Percentiles rank a stretch among this genome's conserved stretches.
These are phyloP conservation scores for Choreutis nemorana DNA, from an alignment of 2,888 invertebrate genomes.

Conservation along the genomic window DNA sequence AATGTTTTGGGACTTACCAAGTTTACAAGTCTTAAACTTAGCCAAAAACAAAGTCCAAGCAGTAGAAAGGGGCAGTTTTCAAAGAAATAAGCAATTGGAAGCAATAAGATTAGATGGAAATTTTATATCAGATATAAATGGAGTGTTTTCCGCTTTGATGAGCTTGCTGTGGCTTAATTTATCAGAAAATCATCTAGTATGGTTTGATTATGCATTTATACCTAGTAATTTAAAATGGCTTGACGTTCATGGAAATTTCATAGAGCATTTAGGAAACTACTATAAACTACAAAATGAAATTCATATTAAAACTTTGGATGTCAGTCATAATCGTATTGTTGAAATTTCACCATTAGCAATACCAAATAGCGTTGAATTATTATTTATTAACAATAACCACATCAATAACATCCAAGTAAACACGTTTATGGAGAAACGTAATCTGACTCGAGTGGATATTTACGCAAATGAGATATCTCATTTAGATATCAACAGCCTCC, in stretches of 20 bases:
- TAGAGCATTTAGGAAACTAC: slow-evolving; percentile 87
- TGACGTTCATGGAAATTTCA: slow-evolving; percentile 89
- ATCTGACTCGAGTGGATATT: slow-evolving; percentile 87
- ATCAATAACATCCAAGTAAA: slow-evolving; percentile 83
- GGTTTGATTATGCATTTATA: slow-evolving; percentile 93
- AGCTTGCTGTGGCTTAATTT: slow-evolving; percentile 87
- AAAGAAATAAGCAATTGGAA: slow-evolving; percentile 81
- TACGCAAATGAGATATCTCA: slow-evolving; percentile 87
- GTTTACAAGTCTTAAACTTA: slow-evolving; percentile 84
- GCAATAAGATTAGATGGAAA: slow-evolving; percentile 90
- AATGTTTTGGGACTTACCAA: slow-evolving; percentile 87
- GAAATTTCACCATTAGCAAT: slow-evolving; percentile 83
- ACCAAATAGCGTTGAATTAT: slow-evolving; percentile 84
- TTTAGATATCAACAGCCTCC: slow-evolving; percentile 82
- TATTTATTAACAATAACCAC: slow-evolving; percentile 90
- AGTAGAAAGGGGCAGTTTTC: slow-evolving; percentile 84
- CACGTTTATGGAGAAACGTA: slow-evolving; percentile 85
- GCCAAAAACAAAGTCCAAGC: slow-evolving; percentile 88
- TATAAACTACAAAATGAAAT: slow-evolving; percentile 84
- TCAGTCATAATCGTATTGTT: slow-evolving; percentile 86
- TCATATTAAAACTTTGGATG: slow-evolving; percentile 84
- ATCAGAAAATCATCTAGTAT: slow-evolving; percentile 88
- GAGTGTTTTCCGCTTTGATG: slow-evolving; percentile 83
- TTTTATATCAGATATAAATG: slow-evolving; percentile 87
- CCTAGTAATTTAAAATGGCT: slow-evolving; percentile 89